Evolutionary conservation across 2,797 vertebrate genomes (phyloP).

Genomic region (Apodemus agrarius): DNA sequence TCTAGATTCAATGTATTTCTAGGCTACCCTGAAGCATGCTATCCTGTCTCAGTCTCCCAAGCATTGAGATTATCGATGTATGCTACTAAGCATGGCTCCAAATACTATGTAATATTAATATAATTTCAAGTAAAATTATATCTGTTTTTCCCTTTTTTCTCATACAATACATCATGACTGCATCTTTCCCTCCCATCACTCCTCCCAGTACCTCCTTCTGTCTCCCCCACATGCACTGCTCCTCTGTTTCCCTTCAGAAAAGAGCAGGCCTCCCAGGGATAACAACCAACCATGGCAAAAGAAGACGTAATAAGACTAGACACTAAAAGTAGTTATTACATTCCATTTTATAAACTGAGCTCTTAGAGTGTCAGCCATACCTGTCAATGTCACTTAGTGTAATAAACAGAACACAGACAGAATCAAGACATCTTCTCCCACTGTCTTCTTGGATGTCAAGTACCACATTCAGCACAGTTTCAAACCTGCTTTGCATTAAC

Average conservation of each 20-base stretch:
- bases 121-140: conserved; percentile 1
- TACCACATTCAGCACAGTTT: neutral
- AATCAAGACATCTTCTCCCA: neutral
- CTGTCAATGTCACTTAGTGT: neutral
- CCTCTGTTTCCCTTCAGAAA: neutral
- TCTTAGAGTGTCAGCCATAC: neutral
- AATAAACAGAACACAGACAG: conserved; percentile 3
- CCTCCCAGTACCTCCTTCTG: neutral
- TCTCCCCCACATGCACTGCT: neutral
- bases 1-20: neutral
- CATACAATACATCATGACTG: neutral
- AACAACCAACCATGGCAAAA: neutral
- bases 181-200: neutral
- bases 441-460: neutral
- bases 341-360: neutral
- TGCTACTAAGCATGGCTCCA: neutral
- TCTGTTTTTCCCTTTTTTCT: neutral
- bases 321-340: neutral
- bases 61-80: neutral
- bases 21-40: neutral
- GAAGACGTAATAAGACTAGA: neutral
- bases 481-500: neutral
- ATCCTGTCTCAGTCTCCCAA: neutral
- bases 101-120: neutral
- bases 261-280: neutral